Evolutionary conservation across 2,797 vertebrate genomes (phyloP).

Genomic region (Ctenochaetus hawaiiensis): DNA sequence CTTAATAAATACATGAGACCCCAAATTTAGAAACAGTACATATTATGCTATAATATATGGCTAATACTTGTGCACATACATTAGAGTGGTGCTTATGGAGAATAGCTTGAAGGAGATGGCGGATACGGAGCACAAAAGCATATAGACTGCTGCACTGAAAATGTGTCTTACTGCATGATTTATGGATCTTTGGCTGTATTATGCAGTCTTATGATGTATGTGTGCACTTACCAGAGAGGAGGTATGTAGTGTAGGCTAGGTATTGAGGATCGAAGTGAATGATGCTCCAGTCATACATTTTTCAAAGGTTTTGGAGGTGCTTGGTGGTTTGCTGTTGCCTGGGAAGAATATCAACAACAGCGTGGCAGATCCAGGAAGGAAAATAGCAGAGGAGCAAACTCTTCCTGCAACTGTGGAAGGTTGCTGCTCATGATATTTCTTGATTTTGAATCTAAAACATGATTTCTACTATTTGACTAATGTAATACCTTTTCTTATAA

Average conservation of each 20-base stretch:
- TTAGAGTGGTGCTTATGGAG: constrained; percentile 38
- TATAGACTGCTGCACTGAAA: constrained; percentile 48
- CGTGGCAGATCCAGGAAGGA: constrained; percentile 15
- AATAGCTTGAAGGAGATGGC: constrained; percentile 24
- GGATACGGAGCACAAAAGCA: constrained; percentile 54
- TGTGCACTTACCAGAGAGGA: constrained; percentile 74
- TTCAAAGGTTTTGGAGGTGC: constrained; percentile 68
- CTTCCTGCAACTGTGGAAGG: not conserved
- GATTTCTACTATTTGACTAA: constrained; percentile 16
- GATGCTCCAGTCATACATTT: constrained; percentile 79
- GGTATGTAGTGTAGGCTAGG: constrained; percentile 62
- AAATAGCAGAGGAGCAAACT: not conserved
- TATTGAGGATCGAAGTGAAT: constrained; percentile 72
- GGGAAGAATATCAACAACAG: constrained; percentile 69
- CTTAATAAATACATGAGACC: constrained; percentile 30
- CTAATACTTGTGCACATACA: constrained; percentile 43
- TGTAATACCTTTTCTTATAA: constrained; percentile 8
- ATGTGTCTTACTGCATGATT: constrained; percentile 74
- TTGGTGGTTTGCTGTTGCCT: constrained; percentile 55
- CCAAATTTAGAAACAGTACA: constrained; percentile 32
- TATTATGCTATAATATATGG: constrained; percentile 7
- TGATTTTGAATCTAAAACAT: constrained; percentile 4
- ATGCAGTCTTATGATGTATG: constrained; percentile 77
- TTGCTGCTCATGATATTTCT: constrained; percentile 7
- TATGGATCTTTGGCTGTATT: constrained; percentile 67